These are phyloP conservation scores for Reticulitermes lucifugus DNA, from an alignment of 2,888 invertebrate species.

Conservation along the genomic window DNA sequence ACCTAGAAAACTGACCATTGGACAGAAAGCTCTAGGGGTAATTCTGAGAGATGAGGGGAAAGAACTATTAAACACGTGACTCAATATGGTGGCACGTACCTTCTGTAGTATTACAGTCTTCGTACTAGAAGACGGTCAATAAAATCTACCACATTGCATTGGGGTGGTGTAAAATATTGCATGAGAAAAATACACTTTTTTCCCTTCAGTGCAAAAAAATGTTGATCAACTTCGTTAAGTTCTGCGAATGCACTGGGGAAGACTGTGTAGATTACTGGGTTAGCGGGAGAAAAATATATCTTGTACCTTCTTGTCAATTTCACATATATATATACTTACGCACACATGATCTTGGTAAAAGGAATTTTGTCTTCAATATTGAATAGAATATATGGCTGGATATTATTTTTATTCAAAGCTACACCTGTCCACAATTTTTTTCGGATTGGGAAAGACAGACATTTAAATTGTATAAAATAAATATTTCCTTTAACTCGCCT, in stretches of 20 bases:
- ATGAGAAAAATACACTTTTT: not conserved
- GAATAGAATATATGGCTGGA: no score
- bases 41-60: not conserved
- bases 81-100: slow-evolving; percentile 34
- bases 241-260: not conserved
- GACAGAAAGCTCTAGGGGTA: slow-evolving; percentile 23
- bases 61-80: slow-evolving; percentile 26
- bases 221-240: not conserved
- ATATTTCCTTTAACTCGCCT: no score
- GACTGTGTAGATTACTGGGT: not conserved
- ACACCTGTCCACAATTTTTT: no score
- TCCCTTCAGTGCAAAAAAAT: not conserved
- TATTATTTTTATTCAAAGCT: no score
- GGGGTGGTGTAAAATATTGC: not conserved
- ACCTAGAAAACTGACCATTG: slow-evolving; percentile 21
- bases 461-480: no score
- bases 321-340: no score
- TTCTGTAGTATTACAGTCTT: slow-evolving; percentile 9
- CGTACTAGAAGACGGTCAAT: slow-evolving; percentile 18
- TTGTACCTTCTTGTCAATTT: not conserved
- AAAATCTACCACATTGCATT: slow-evolving; percentile 13
- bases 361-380: no score
- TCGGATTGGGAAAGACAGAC: no score
- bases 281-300: not conserved
- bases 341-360: no score